Percentiles rank a stretch among this genome's conserved stretches.
Evolutionary conservation across 92 coral and sea anemone genomes (phyloP).

Genomic region (Epizoanthus illoricatus): DNA sequence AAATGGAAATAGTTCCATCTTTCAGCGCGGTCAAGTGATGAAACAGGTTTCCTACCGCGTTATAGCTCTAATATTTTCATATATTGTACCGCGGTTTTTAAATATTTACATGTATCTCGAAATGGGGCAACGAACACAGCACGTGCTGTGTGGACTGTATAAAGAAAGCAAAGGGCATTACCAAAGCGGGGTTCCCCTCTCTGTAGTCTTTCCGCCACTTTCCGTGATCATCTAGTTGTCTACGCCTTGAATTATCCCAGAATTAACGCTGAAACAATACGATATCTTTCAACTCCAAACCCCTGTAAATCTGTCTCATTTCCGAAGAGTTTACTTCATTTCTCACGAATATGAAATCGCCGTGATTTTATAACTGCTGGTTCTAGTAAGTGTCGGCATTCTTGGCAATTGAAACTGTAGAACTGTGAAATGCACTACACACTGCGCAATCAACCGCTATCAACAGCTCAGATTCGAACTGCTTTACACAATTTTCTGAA

Average conservation of each 20-base stretch:
- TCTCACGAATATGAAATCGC: conserved; percentile 6
- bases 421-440: background rate
- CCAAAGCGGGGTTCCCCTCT: too few relatives aligned
- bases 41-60: background rate
- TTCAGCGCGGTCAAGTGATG: conserved; percentile 8
- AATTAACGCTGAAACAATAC: conserved; percentile 5
- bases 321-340: background rate
- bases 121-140: background rate
- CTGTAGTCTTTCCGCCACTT: background rate
- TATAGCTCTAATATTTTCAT: background rate
- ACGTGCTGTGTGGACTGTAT: background rate
- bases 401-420: background rate
- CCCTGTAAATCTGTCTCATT: background rate
- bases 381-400: background rate
- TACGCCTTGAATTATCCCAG: conserved; percentile 32
- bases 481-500: background rate
- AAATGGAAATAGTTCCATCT: conserved; percentile 11
- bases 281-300: conserved; percentile 1
- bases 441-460: background rate
- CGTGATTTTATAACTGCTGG: background rate
- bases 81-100: background rate
- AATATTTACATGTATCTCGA: too few relatives aligned
- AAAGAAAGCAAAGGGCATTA: too few relatives aligned
- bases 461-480: background rate
- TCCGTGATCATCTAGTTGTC: conserved; percentile 24